phyloP scores from a whole-genome alignment of 2,113 vertebrate species.

The Tursiops truncatus region DNA sequence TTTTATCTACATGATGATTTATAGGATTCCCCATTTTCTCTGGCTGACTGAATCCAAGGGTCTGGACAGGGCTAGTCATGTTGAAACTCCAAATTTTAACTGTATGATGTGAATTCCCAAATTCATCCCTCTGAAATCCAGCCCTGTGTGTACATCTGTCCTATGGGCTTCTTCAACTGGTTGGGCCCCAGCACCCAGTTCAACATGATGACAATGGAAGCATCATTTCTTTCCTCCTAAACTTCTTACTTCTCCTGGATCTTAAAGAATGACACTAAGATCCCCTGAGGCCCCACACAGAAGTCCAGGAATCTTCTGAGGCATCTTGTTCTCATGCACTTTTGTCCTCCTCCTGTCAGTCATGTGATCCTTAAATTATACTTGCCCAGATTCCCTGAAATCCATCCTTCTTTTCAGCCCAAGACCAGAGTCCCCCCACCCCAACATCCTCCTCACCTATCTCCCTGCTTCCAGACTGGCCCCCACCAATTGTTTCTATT shows the following conservation, averaged over 20 bases:
- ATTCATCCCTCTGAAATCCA: background rate
- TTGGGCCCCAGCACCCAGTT: background rate
- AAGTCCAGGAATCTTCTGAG: background rate
- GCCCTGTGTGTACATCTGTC: background rate
- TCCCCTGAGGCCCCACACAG: background rate
- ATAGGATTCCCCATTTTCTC: constrained; percentile 74
- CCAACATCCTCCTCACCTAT: background rate
- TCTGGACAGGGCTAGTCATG: background rate
- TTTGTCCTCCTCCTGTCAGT: background rate
- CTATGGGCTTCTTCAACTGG: background rate
- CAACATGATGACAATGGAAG: background rate
- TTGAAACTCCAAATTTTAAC: background rate
- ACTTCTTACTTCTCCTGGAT: background rate
- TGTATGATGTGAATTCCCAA: constrained; percentile 61
- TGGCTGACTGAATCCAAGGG: constrained; percentile 62
- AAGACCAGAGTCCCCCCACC: background rate
- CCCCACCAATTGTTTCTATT: background rate
- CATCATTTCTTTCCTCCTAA: background rate
- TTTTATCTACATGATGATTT: constrained; percentile 83
- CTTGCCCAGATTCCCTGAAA: background rate
- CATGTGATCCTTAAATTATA: background rate
- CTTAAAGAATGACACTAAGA: background rate
- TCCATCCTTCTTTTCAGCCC: background rate
- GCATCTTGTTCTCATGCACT: accelerated
- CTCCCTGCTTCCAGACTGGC: background rate